Evolutionary conservation across 2,888 invertebrate species (phyloP).

Genomic region (Thymelicus sylvestris): DNA sequence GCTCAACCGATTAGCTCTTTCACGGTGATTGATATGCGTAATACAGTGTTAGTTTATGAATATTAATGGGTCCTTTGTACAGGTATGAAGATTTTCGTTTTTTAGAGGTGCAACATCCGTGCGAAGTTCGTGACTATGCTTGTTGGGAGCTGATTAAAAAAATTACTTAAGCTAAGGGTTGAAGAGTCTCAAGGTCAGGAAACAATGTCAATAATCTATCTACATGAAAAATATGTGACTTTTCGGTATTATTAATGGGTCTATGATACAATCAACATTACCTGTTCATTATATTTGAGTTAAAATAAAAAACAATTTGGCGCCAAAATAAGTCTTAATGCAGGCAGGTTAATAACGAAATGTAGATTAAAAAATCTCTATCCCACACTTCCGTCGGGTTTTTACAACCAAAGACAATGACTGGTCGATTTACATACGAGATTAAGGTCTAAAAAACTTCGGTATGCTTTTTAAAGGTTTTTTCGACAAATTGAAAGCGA

Average conservation of each 20-base stretch:
- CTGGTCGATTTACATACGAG: constrained; percentile 78
- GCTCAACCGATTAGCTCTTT: constrained; percentile 76
- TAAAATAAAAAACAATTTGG: constrained; percentile 14
- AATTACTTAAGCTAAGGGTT: constrained; percentile 32
- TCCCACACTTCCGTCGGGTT: constrained; percentile 65
- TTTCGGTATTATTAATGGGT: background rate
- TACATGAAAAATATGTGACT: background rate
- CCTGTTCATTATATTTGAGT: background rate
- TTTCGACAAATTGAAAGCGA: constrained; percentile 72
- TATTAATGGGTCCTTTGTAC: constrained; percentile 71
- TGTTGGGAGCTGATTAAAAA: constrained; percentile 49
- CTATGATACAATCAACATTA: background rate
- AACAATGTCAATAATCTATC: background rate
- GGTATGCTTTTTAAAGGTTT: constrained; percentile 49
- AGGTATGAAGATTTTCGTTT: constrained; percentile 65
- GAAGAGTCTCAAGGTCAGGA: constrained; percentile 9
- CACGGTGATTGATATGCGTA: constrained; percentile 81
- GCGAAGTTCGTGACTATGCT: constrained; percentile 62
- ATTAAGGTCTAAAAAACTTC: constrained; percentile 61
- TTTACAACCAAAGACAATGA: constrained; percentile 70
- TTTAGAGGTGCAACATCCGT: constrained; percentile 62
- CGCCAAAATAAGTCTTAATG: constrained; percentile 21
- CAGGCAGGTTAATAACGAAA: constrained; percentile 40
- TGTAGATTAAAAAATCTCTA: constrained; percentile 55
- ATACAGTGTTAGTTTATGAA: constrained; percentile 73